A percentile compares a stretch with the other conserved stretches of the same genome.
Evolutionary conservation across 2,113 vertebrate genomes (phyloP).

Genomic region (Zeus faber): DNA sequence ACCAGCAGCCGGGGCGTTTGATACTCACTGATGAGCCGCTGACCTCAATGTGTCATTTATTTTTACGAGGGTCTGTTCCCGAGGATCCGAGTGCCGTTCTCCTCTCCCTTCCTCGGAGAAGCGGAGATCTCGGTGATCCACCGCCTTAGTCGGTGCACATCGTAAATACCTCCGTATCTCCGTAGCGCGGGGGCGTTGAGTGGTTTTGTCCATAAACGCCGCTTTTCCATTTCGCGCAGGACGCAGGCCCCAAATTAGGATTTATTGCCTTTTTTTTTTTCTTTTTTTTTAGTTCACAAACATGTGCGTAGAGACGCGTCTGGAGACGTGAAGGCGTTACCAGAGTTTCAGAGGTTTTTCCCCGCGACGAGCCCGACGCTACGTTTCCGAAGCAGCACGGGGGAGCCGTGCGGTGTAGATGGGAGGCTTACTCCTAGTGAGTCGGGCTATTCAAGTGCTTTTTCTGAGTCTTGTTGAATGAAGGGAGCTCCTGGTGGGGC

Average conservation of each 20-base stretch:
- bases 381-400: too few relatives aligned
- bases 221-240: not conserved
- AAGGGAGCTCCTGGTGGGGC: too few relatives aligned
- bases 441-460: too few relatives aligned
- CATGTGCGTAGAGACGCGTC: too few relatives aligned
- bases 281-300: too few relatives aligned
- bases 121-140: constrained; percentile 23
- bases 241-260: not conserved
- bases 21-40: constrained; percentile 14
- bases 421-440: too few relatives aligned
- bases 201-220: constrained; percentile 16
- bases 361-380: too few relatives aligned
- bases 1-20: constrained; percentile 1
- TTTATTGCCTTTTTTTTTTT: constrained; percentile 4
- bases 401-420: too few relatives aligned
- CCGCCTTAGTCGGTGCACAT: constrained; percentile 27
- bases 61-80: constrained; percentile 15
- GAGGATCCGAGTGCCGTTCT: constrained; percentile 9
- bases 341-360: too few relatives aligned
- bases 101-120: constrained; percentile 10
- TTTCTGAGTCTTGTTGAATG: too few relatives aligned
- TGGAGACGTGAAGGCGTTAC: constrained; percentile 11
- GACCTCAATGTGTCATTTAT: constrained; percentile 13
- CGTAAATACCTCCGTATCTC: constrained; percentile 57
- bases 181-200: constrained; percentile 27